Conservation (phyloP, 2,888 invertebrate species). For the Eilema griseolum region DNA sequence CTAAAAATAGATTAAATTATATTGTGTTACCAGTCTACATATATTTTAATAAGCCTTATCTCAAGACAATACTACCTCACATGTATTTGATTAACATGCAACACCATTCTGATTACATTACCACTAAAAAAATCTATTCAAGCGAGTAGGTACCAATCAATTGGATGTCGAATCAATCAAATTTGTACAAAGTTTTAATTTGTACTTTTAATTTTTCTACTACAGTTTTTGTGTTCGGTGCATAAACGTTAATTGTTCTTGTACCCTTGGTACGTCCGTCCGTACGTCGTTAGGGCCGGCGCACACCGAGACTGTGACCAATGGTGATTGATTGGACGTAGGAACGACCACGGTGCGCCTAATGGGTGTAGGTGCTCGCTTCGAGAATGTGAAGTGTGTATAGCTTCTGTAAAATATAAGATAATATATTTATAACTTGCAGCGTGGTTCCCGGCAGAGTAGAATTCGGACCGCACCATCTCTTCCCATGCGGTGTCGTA, state of each 20-base stretch:
- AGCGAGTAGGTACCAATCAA: constrained; percentile 13
- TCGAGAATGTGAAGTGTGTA: neutral
- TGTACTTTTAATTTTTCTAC: constrained; percentile 17
- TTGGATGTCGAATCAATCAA: constrained; percentile 19
- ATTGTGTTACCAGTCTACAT: neutral
- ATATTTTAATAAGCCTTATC: constrained; percentile 1
- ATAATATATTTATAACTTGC: neutral
- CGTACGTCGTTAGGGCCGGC: constrained; percentile 20
- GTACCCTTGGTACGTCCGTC: constrained; percentile 9
- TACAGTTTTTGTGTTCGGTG: constrained; percentile 1
- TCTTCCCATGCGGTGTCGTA: too few relatives aligned
- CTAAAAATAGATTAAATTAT: neutral
- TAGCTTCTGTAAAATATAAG: neutral
- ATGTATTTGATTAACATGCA: constrained; percentile 2
- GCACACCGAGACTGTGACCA: constrained; percentile 63
- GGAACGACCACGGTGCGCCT: constrained; percentile 8
- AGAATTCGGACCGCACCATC: too few relatives aligned
- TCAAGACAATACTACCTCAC: neutral
- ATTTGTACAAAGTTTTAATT: constrained; percentile 19
- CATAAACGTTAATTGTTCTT: constrained; percentile 15
- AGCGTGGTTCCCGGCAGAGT: too few relatives aligned
- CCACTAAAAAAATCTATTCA: constrained; percentile 17
- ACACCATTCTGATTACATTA: constrained; percentile 14
- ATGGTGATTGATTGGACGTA: constrained; percentile 69
- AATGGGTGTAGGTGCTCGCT: constrained; percentile 5